These are phyloP conservation scores for Geotria australis DNA, from an alignment of 2,797 vertebrate genomes.

Conservation along the genomic window DNA sequence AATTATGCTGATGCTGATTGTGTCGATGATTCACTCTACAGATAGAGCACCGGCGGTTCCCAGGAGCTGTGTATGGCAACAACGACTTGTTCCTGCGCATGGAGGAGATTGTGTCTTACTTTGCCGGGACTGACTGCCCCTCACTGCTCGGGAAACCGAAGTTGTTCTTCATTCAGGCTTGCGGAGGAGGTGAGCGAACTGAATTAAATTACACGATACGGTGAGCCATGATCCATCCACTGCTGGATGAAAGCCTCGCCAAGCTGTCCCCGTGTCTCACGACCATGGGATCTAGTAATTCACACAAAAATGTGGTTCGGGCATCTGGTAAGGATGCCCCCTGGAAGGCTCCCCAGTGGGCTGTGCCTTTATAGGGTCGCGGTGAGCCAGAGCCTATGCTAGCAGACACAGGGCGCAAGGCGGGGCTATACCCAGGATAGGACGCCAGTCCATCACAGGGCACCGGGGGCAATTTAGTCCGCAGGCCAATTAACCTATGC, in stretches of 20 bases:
- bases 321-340: not conserved
- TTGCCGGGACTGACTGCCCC: constrained; percentile 39
- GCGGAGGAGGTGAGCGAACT: constrained; percentile 40
- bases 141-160: constrained; percentile 72
- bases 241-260: no score
- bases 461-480: no score
- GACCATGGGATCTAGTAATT: not conserved
- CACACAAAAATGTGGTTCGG: not conserved
- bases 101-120: constrained; percentile 43
- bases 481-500: no score
- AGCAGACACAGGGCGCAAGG: no score
- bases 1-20: no score
- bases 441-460: no score
- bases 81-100: constrained; percentile 32
- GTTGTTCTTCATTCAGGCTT: constrained; percentile 89
- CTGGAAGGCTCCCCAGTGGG: not conserved
- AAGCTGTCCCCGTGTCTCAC: not conserved
- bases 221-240: no score
- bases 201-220: no score
- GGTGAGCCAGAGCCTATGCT: no score
- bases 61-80: constrained; percentile 44
- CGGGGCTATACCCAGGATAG: no score
- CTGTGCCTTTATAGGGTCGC: not conserved
- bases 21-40: constrained; percentile 5
- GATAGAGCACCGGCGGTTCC: constrained; percentile 54